A percentile compares a stretch with the other conserved stretches of the same genome.
These are phyloP conservation scores for Microcebus lehilahytsara DNA, from an alignment of 2,113 vertebrate genomes.

Conservation along the genomic window DNA sequence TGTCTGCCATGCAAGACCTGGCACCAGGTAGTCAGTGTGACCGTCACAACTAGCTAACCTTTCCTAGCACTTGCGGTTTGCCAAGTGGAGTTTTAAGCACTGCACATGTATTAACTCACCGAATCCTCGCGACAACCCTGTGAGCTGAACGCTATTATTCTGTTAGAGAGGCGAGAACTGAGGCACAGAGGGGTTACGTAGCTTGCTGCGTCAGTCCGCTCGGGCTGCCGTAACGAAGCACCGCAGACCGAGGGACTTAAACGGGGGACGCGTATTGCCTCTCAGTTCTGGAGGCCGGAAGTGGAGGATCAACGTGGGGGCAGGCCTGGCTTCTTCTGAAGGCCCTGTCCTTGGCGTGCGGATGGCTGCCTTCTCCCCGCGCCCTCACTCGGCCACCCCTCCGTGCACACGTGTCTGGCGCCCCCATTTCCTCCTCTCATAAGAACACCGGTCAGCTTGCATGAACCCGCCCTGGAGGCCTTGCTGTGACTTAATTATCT, in stretches of 20 bases:
- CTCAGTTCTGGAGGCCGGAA: not conserved
- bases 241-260: not conserved
- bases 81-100: not conserved
- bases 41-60: not conserved
- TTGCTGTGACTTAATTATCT: not conserved
- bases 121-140: not conserved
- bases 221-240: not conserved
- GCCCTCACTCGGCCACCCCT: not conserved
- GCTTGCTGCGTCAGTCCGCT: not conserved
- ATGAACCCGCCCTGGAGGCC: not conserved
- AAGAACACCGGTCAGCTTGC: not conserved
- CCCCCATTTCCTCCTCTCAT: not conserved
- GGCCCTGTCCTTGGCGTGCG: not conserved
- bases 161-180: not conserved
- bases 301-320: not conserved
- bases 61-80: rapidly evolving
- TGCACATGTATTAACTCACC: not conserved
- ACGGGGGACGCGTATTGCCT: not conserved
- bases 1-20: rapidly evolving
- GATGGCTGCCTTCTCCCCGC: not conserved
- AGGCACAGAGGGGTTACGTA: not conserved
- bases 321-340: not conserved
- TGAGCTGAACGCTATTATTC: not conserved
- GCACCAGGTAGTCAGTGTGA: rapidly evolving
- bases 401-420: not conserved